These are phyloP conservation scores for Acanthacorydalis orientalis DNA, from an alignment of 2,888 invertebrate species.

Conservation along the genomic window DNA sequence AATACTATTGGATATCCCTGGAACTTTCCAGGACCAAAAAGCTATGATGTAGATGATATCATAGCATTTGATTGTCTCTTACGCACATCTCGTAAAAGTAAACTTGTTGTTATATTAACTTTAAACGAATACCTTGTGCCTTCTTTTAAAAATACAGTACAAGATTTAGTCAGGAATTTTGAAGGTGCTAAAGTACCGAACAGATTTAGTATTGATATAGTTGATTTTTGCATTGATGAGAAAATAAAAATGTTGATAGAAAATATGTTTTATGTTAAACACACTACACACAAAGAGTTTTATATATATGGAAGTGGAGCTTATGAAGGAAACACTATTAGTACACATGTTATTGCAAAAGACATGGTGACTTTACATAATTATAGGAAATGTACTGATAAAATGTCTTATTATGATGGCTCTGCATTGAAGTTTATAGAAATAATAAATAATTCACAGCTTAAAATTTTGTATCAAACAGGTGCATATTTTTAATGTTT, in stretches of 20 bases:
- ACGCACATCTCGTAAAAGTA: slow-evolving; percentile 31
- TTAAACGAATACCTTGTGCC: slow-evolving; percentile 52
- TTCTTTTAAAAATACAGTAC: slow-evolving; percentile 34
- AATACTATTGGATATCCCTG: slow-evolving; percentile 41
- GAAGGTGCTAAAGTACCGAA: slow-evolving; percentile 24
- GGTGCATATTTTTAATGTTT: not conserved
- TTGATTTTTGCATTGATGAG: slow-evolving; percentile 20
- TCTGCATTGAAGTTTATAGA: slow-evolving; percentile 1
- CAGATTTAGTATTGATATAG: slow-evolving; percentile 18
- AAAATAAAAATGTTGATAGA: too few relatives aligned
- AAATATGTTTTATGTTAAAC: not conserved
- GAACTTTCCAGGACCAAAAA: slow-evolving; percentile 44
- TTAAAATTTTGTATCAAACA: slow-evolving; percentile 3
- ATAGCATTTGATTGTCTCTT: slow-evolving; percentile 49
- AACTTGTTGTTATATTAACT: slow-evolving; percentile 35
- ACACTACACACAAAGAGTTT: not conserved
- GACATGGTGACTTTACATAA: slow-evolving; percentile 19
- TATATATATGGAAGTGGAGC: not conserved
- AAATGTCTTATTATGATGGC: slow-evolving; percentile 4
- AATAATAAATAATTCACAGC: slow-evolving; percentile 1
- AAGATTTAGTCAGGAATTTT: slow-evolving; percentile 34
- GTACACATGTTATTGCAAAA: slow-evolving; percentile 15
- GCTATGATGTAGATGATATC: slow-evolving; percentile 27
- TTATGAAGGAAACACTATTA: slow-evolving; percentile 6
- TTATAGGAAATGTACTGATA: slow-evolving; percentile 19